phyloP scores from a whole-genome alignment of 2,113 vertebrate genomes.

The Dermatemys mawii region DNA sequence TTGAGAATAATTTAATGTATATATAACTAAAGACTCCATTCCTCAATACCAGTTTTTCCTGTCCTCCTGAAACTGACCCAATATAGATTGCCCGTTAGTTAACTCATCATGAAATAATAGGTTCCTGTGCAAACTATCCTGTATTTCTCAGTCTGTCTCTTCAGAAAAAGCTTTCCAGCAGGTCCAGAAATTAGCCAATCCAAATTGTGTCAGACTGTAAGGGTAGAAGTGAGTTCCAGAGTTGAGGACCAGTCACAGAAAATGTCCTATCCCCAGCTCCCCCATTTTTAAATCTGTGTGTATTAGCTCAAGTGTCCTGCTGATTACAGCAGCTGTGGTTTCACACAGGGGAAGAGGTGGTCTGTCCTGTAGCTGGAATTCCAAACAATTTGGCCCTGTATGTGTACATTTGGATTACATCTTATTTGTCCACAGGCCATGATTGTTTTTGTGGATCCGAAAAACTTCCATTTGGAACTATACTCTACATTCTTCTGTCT shows the following conservation, averaged over 20 bases:
- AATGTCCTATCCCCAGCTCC: background rate
- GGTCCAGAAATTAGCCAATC: background rate
- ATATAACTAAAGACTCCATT: background rate
- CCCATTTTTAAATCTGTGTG: background rate
- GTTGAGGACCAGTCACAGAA: background rate
- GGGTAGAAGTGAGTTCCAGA: background rate
- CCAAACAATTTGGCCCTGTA: background rate
- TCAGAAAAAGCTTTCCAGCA: background rate
- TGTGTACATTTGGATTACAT: background rate
- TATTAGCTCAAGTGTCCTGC: background rate
- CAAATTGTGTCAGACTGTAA: background rate
- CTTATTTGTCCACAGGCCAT: constrained; percentile 83
- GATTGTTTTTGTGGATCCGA: constrained; percentile 90
- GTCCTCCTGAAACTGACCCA: background rate
- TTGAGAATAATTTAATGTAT: background rate
- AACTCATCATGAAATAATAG: background rate
- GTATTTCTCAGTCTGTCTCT: background rate
- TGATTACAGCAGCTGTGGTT: background rate
- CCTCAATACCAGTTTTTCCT: background rate
- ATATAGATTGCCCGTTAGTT: background rate
- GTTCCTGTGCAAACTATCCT: background rate
- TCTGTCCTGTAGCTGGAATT: background rate
- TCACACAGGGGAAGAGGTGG: background rate
- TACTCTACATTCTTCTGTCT: constrained; percentile 93
- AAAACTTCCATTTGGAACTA: constrained; percentile 92